Evolutionary conservation across 2,797 vertebrate species (phyloP).

Genomic region (Pelodytes ibericus): DNA sequence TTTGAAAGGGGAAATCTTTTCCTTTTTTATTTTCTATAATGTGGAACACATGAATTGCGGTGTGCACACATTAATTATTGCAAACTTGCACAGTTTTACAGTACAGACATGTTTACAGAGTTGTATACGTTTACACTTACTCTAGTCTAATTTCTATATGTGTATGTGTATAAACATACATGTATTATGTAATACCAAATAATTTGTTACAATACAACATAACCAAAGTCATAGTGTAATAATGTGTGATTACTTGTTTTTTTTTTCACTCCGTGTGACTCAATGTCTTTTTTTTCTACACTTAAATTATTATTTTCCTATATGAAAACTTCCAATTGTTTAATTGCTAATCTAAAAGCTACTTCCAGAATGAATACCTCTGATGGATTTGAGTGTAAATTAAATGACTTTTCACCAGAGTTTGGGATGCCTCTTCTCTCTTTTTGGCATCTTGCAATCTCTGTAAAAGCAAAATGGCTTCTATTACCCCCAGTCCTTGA

Average conservation of each 20-base stretch:
- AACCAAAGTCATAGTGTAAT: conserved; percentile 75
- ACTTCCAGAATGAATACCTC: no score
- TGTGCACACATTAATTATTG: conserved; percentile 63
- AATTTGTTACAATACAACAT: conserved; percentile 65
- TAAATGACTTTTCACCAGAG: no score
- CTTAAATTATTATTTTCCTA: no score
- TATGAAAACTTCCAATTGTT: no score
- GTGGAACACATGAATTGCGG: conserved; percentile 20
- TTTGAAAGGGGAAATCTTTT: background rate
- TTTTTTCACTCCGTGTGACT: no score
- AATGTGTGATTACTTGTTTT: conserved; percentile 69
- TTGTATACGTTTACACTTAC: conserved; percentile 75
- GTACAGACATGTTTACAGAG: conserved; percentile 74
- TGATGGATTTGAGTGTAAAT: no score
- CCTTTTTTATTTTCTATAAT: conserved; percentile 3
- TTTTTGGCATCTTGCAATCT: no score
- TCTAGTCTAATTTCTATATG: conserved; percentile 57
- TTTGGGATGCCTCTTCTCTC: no score
- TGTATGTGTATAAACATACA: conserved; percentile 58
- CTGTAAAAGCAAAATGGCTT: no score
- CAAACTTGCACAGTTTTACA: conserved; percentile 69
- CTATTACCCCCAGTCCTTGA: no score
- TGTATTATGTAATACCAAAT: conserved; percentile 70
- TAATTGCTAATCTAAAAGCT: no score
- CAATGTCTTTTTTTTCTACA: no score